phyloP scores from a whole-genome alignment of 2,888 invertebrate species.

The Sialis fuliginosa region DNA sequence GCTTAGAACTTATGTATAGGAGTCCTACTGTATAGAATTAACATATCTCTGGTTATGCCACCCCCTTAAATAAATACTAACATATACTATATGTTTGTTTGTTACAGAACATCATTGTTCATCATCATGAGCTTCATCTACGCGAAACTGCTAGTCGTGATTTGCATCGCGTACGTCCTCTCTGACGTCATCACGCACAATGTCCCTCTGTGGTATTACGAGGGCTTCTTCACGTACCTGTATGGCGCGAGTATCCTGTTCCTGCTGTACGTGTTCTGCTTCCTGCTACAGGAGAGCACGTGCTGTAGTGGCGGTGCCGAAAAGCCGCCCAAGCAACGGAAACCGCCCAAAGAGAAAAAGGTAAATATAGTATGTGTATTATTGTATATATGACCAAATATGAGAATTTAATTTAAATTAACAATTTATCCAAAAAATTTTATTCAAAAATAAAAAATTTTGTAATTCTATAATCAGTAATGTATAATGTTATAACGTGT shows the following conservation, averaged over 20 bases:
- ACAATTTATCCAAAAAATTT: too few species aligned
- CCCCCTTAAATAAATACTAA: background rate
- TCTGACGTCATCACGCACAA: slow-evolving; percentile 89
- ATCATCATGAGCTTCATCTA: slow-evolving; percentile 94
- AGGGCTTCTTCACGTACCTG: slow-evolving; percentile 88
- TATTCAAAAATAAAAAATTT: too few species aligned
- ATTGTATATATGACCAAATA: slow-evolving; percentile 14
- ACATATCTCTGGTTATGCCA: background rate
- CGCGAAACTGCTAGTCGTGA: slow-evolving; percentile 82
- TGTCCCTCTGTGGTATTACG: slow-evolving; percentile 81
- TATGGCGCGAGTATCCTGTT: slow-evolving; percentile 87
- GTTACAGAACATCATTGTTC: slow-evolving; percentile 78
- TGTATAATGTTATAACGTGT: too few species aligned
- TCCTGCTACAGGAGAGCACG: slow-evolving; percentile 78
- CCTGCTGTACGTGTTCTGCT: slow-evolving; percentile 86
- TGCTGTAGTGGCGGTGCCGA: slow-evolving; percentile 55
- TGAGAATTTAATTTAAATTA: slow-evolving; percentile 9
- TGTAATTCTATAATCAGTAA: too few species aligned
- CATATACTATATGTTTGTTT: slow-evolving; percentile 12
- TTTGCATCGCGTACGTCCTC: slow-evolving; percentile 86
- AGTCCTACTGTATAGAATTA: background rate
- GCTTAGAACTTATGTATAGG: too few species aligned
- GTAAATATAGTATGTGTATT: too few species aligned
- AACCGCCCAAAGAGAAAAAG: slow-evolving; percentile 19
- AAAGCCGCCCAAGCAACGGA: slow-evolving; percentile 35